These are phyloP conservation scores for Lethocerus indicus DNA, from an alignment of 1,140 invertebrate species.

Conservation along the genomic window DNA sequence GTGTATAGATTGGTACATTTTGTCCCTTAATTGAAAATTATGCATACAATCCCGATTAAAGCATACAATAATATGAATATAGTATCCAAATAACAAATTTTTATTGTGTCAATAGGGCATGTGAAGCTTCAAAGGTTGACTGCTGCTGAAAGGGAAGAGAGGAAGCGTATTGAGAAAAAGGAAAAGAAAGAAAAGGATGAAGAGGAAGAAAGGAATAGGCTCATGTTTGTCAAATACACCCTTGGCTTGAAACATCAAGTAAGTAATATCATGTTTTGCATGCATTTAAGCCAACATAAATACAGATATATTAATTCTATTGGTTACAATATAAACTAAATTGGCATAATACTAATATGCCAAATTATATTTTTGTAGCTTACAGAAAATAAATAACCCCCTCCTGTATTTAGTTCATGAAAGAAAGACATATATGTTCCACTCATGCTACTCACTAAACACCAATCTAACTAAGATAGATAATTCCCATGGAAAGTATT, in stretches of 20 bases:
- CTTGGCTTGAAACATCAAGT: conserved; percentile 75
- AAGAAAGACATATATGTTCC: too few species aligned
- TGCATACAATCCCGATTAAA: too few species aligned
- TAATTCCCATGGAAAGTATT: too few species aligned
- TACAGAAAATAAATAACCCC: too few species aligned
- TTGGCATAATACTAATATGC: neutral
- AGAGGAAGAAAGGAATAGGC: conserved; percentile 68
- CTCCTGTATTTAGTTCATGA: too few species aligned
- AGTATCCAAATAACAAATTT: neutral
- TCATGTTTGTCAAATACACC: conserved; percentile 83
- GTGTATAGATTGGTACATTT: neutral
- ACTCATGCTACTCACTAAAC: too few species aligned
- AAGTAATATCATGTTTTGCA: conserved; percentile 9
- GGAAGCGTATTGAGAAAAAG: conserved; percentile 82
- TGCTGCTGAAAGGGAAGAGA: conserved; percentile 74
- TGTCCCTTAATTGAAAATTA: neutral
- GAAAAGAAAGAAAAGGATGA: conserved; percentile 76
- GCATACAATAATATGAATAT: too few species aligned
- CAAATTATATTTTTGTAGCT: neutral
- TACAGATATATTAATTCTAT: neutral
- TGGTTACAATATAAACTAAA: neutral
- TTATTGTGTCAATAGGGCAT: conserved; percentile 34
- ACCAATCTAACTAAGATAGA: too few species aligned
- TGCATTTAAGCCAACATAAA: neutral
- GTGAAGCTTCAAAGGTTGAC: conserved; percentile 66